Percentiles rank a stretch among this genome's conserved stretches.
Evolutionary conservation across 64 coral and sea anemone genomes (phyloP).

Genomic region (Stichodactyla mertensii): DNA sequence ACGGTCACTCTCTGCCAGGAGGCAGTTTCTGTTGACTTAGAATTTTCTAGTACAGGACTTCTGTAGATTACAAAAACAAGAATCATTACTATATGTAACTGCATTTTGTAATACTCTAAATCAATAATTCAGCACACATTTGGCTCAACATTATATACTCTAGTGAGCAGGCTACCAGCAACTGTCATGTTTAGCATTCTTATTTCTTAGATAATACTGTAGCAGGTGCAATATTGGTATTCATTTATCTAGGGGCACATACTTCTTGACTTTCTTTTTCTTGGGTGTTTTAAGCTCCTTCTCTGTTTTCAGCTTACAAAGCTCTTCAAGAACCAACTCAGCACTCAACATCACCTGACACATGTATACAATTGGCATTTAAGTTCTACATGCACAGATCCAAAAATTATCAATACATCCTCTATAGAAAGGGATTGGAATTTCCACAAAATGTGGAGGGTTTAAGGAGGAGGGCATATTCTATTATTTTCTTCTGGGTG

Average conservation of each 20-base stretch:
- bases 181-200: no score
- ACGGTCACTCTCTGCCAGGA: constrained; percentile 45
- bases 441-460: background rate
- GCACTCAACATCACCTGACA: constrained; percentile 54
- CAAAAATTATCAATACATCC: background rate
- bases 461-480: background rate
- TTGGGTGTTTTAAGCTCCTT: constrained; percentile 47
- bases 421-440: background rate
- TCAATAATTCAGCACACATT: no score
- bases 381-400: background rate
- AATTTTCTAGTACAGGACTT: constrained; percentile 15
- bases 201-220: no score
- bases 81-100: background rate
- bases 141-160: no score
- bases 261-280: constrained; percentile 70
- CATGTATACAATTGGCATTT: background rate
- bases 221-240: no score
- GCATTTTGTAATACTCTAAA: no score
- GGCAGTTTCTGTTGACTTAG: background rate
- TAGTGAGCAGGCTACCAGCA: no score
- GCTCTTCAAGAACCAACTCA: constrained; percentile 40
- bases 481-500: background rate
- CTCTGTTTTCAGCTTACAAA: constrained; percentile 39
- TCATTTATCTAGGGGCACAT: background rate
- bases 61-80: background rate